Percentiles rank a stretch among this genome's conserved stretches.
Conservation (phyloP, 2,888 invertebrate species). For the Sarcophaga rosellei region DNA sequence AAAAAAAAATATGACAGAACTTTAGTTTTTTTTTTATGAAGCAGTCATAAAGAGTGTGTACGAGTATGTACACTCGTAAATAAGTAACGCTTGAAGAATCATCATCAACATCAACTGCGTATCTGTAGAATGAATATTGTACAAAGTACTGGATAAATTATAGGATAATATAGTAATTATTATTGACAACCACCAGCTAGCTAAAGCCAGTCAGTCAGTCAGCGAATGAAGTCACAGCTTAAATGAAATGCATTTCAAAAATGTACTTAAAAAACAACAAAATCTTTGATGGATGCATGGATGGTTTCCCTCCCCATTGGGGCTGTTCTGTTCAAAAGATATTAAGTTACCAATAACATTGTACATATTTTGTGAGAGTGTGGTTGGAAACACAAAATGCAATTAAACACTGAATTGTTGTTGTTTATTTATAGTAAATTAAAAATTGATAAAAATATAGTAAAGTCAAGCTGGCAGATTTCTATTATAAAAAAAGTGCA, state of each 20-base stretch:
- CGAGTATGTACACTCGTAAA: neutral
- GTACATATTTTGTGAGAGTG: too few species aligned
- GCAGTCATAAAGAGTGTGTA: constrained; percentile 5
- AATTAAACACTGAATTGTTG: neutral
- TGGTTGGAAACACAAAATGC: too few species aligned
- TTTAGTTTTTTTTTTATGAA: constrained; percentile 11
- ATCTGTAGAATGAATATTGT: too few species aligned
- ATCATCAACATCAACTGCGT: neutral
- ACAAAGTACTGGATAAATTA: neutral
- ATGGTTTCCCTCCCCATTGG: too few species aligned
- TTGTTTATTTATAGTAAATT: neutral
- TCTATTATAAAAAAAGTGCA: neutral
- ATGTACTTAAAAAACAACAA: constrained; percentile 1
- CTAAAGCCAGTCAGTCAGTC: neutral
- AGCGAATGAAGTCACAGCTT: neutral
- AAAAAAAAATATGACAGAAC: neutral
- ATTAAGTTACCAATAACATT: too few species aligned
- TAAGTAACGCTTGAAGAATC: constrained; percentile 3
- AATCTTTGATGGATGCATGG: neutral
- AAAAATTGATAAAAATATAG: neutral
- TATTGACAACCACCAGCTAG: constrained; percentile 10
- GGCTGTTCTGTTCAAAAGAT: too few species aligned
- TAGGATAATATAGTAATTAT: constrained; percentile 2
- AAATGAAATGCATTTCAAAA: constrained; percentile 6
- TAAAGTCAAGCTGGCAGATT: neutral